Conservation (phyloP, 92 coral and sea anemone genomes). For the Zoanthus sociatus region DNA sequence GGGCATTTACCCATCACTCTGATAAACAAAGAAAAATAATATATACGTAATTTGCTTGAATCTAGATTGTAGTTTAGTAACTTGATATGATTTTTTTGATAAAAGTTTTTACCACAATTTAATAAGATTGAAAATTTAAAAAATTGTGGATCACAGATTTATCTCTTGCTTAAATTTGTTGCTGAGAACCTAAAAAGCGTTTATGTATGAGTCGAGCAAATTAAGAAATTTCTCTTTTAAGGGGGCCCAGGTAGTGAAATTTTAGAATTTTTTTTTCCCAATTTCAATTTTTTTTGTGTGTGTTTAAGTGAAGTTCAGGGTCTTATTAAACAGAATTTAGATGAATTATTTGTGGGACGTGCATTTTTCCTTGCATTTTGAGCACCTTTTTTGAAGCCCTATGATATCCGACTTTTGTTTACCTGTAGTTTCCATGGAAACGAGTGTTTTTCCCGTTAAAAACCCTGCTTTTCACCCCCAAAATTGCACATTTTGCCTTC, state of each 20-base stretch:
- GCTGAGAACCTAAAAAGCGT: too few relatives aligned
- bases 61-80: too few relatives aligned
- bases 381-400: conserved; percentile 2
- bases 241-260: conserved; percentile 14
- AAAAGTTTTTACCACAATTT: too few relatives aligned
- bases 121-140: too few relatives aligned
- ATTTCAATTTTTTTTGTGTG: not conserved
- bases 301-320: not conserved
- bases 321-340: not conserved
- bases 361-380: not conserved
- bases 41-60: too few relatives aligned
- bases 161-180: too few relatives aligned
- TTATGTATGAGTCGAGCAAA: too few relatives aligned
- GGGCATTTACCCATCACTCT: too few relatives aligned
- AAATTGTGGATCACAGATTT: too few relatives aligned
- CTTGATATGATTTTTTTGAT: too few relatives aligned
- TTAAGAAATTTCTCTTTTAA: too few relatives aligned
- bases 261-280: not conserved
- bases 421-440: conserved; percentile 14
- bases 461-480: conserved; percentile 11
- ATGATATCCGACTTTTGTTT: not conserved
- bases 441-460: not conserved
- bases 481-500: not conserved
- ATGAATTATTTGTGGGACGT: not conserved
- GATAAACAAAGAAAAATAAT: too few relatives aligned